phyloP scores from a whole-genome alignment of 2,888 invertebrate species.

The Torymus tubicola region DNA sequence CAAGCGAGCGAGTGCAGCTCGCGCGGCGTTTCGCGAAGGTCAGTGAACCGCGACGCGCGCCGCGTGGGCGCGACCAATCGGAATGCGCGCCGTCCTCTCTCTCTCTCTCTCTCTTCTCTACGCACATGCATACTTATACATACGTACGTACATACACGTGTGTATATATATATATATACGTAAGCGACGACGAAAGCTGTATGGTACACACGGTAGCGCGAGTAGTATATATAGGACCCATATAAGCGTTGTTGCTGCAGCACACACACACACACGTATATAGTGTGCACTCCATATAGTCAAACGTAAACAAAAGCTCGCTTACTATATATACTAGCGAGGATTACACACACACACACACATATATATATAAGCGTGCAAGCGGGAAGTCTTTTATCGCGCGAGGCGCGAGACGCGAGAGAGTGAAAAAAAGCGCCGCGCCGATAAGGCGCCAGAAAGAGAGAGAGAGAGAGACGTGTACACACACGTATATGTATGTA shows the following conservation, averaged over 20 bases:
- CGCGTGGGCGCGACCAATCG: conserved; percentile 58
- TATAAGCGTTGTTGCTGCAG: not conserved
- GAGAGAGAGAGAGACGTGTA: not conserved
- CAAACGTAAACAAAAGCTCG: conserved; percentile 51
- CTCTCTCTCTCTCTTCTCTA: not conserved
- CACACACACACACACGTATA: too few species aligned
- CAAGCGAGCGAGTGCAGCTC: not conserved
- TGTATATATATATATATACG: too few species aligned
- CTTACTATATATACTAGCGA: not conserved
- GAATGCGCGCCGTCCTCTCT: conserved; percentile 41
- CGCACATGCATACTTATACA: too few species aligned
- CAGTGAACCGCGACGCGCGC: conserved; percentile 54
- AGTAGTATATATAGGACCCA: not conserved
- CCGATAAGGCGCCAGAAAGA: conserved; percentile 45
- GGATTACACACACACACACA: too few species aligned
- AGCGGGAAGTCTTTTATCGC: conserved; percentile 1
- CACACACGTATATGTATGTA: too few species aligned
- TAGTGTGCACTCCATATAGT: not conserved
- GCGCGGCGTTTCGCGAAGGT: conserved; percentile 46
- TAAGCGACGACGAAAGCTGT: too few species aligned
- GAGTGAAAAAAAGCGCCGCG: conserved; percentile 47
- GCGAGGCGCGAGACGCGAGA: not conserved
- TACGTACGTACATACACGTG: too few species aligned
- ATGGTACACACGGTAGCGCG: not conserved
- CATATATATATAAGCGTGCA: too few species aligned